phyloP scores from a whole-genome alignment of 2,888 invertebrate species.

The Orthosia gracilis region DNA sequence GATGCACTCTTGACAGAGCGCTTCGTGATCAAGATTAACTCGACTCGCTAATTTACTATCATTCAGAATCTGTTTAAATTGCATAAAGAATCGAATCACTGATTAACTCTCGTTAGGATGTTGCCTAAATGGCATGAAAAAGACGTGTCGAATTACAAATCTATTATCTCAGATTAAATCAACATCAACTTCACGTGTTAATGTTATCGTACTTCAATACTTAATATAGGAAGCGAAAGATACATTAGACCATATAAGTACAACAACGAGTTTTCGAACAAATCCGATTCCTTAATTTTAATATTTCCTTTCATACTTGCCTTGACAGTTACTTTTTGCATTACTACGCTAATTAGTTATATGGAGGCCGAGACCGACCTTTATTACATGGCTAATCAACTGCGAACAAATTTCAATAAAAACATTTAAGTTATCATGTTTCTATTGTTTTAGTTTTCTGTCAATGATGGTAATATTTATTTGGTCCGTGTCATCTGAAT shows the following conservation, averaged over 20 bases:
- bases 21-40: background rate
- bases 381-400: conserved; percentile 87
- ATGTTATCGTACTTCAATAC: conserved; percentile 22
- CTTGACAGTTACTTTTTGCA: conserved; percentile 83
- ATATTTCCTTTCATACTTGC: conserved; percentile 76
- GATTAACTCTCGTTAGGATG: background rate
- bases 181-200: background rate
- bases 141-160: background rate
- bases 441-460: conserved; percentile 48
- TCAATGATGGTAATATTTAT: background rate
- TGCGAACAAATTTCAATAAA: conserved; percentile 76
- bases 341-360: conserved; percentile 76
- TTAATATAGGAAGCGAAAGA: conserved; percentile 43
- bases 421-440: conserved; percentile 53
- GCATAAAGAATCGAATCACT: background rate
- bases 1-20: background rate
- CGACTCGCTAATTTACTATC: background rate
- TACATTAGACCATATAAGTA: conserved; percentile 41
- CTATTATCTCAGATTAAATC: background rate
- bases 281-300: conserved; percentile 67
- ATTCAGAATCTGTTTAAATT: background rate
- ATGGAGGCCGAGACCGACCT: conserved; percentile 78
- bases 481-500: conserved; percentile 17
- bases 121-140: conserved; percentile 4
- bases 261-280: conserved; percentile 45